Evolutionary conservation across 1,140 invertebrate genomes (phyloP), one percentile per base, ranked within the genome.

Genomic region (Marisa cornuarietis): DNA sequence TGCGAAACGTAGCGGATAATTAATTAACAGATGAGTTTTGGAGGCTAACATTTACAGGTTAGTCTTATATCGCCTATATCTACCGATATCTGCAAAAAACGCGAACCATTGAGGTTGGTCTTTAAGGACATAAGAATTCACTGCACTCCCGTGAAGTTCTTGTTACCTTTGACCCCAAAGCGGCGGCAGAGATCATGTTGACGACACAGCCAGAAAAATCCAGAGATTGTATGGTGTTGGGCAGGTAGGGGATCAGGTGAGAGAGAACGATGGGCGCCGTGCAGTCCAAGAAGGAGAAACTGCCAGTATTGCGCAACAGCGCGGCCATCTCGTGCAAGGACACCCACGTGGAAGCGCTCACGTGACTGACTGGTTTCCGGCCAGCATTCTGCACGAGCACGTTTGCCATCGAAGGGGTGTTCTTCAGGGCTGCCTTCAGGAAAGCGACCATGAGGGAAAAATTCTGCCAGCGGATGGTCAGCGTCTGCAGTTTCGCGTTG

Each of bases 121-220:
- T 54, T 9, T 9, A 54, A 54, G 52, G 52, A 54, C 52, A 9
- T 54, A 58, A 58, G 31, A 4, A 58, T 58, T 58, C 54, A 24
- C 2, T 8, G 2, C 22, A n/a, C 65, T 68, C 5, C 11, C 14
- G 1, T 13, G 6, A 22, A 68, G 26, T 24, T 24, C 13, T 68
- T 22, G 22, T 13, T 68, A 77, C 76, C 76, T 54, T 81, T 26
- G 73, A 61, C 10, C 82, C 82, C 22, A 88, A 69, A 77, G 87
- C 85, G 0, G 81, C 68, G 10, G 87, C 83, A 62, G 83, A 85
- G 82, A 87, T 85, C 72, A 83, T 79, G 71, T 88, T 88, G 16
- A 88, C 66, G 10, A 79, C 78, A 74, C 85, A 86, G 71, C 84
- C 82, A 7, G 81, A 79, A 26, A 88, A 80, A 71, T 85, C 80